A percentile compares a stretch with the other conserved stretches of the same genome.
Evolutionary conservation across 2,113 vertebrate genomes (phyloP).

Genomic region (Zosterops borbonicus): DNA sequence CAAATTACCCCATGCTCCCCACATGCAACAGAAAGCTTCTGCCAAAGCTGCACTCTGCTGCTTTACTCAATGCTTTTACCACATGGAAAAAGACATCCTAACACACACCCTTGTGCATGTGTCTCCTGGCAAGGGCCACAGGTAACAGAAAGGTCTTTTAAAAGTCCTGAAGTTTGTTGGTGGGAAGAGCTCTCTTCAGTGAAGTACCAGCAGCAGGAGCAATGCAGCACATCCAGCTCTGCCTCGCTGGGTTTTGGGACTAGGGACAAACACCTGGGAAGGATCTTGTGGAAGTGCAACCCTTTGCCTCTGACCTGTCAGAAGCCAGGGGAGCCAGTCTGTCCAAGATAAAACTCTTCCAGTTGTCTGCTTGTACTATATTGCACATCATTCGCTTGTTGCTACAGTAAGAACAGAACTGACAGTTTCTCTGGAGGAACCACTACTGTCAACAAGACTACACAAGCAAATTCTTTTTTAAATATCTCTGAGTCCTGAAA

Average conservation of each 20-base stretch:
- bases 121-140: neutral
- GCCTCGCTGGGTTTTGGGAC: neutral
- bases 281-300: neutral
- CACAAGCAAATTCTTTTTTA: neutral
- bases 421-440: neutral
- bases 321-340: neutral
- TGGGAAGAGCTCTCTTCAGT: neutral
- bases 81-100: neutral
- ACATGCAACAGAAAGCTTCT: neutral
- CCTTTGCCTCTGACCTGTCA: neutral
- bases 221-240: neutral
- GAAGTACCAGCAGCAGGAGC: neutral
- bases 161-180: neutral
- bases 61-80: neutral
- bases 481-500: neutral
- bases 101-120: neutral
- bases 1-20: neutral
- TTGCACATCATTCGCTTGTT: slow-evolving; percentile 21
- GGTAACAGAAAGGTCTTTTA: neutral
- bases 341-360: slow-evolving; percentile 4
- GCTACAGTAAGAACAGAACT: slow-evolving; percentile 11
- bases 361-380: slow-evolving; percentile 41
- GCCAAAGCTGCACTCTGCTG: neutral
- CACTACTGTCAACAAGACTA: neutral
- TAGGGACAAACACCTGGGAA: neutral